phyloP scores from a whole-genome alignment of 1,140 invertebrate species.

The Acromyrmex heyeri region DNA sequence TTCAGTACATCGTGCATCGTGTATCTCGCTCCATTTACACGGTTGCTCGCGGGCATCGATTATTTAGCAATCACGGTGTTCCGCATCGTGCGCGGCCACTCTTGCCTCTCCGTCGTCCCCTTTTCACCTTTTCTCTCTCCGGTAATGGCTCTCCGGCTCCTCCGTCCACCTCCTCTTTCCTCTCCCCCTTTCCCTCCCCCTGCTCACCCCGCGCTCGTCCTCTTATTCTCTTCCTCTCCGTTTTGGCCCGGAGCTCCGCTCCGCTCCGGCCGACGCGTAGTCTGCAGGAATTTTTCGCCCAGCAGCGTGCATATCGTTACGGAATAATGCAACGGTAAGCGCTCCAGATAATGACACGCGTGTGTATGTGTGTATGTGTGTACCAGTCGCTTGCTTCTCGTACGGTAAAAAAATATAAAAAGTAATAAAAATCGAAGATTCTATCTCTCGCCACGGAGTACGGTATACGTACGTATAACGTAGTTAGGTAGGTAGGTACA shows the following conservation, averaged over 20 bases:
- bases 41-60: constrained; percentile 78
- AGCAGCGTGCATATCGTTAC: constrained; percentile 79
- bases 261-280: constrained; percentile 57
- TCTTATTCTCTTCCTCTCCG: constrained; percentile 34
- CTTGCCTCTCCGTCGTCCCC: constrained; percentile 71
- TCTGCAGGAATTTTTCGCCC: constrained; percentile 75
- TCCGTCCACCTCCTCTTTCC: background rate
- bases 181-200: too few species aligned
- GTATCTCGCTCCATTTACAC: constrained; percentile 67
- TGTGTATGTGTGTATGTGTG: constrained; percentile 16
- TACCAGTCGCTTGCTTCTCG: constrained; percentile 8
- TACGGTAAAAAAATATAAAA: background rate
- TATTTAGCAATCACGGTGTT: constrained; percentile 81
- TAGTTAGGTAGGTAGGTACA: background rate
- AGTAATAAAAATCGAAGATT: constrained; percentile 43
- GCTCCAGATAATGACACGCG: constrained; percentile 62
- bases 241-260: constrained; percentile 54
- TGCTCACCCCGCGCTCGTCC: background rate
- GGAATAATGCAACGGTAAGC: constrained; percentile 75
- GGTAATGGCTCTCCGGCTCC: constrained; percentile 40
- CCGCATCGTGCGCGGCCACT: constrained; percentile 64
- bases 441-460: constrained; percentile 37
- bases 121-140: constrained; percentile 64
- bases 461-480: too few species aligned
- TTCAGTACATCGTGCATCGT: constrained; percentile 62